Evolutionary conservation across 2,113 vertebrate genomes (phyloP), one percentile per base, ranked within the genome.

Genomic region (Prochilodus magdalenae): DNA sequence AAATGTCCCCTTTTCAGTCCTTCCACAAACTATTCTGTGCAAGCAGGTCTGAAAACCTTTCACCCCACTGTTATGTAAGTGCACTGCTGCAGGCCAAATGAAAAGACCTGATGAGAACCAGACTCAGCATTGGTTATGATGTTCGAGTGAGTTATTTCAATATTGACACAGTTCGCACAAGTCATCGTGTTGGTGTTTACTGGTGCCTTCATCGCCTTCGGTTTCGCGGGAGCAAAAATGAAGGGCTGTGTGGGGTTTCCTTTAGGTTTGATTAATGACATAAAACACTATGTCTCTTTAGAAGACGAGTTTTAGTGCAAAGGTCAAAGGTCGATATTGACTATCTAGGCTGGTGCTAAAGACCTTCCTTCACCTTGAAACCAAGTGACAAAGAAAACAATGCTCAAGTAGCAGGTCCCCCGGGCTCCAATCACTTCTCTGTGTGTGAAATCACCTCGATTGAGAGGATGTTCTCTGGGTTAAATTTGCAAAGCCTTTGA

Each of bases 111-210:
- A 36, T 24, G 47, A 30, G 27, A 55, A 26, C 15, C 65, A 55
- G 20, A 27, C 77, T 24, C 69, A 3, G 55, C 22, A 13, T 24
- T 13, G 70, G 40, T 53, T 26, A 40, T 62, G 18, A 62, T 53
- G 69, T 63, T n/a, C 0, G 14, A 51, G 53, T 80, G 20, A 80
- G 71, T 59, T 62, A 62, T 62, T 80, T 47, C 59, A 57, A 62
- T 62, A 60, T 30, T 10, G 36, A 49, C 8, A 57, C 55, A 49
- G n/a, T 26, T 60, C 57, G 10, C 57, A 26, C 36, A n/a, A 36
- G 55, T 57, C 29, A 26, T 73, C 24, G 44, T 22, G 44, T 44
- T 73, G 69, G 40, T 27, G 71, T 47, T 73, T 29, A 73, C 71
- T 4, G 15, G 12, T 0, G 44, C 26, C 24, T 29, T 18, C 24